phyloP scores from a whole-genome alignment of 2,797 vertebrate species.

The Anableps anableps region DNA sequence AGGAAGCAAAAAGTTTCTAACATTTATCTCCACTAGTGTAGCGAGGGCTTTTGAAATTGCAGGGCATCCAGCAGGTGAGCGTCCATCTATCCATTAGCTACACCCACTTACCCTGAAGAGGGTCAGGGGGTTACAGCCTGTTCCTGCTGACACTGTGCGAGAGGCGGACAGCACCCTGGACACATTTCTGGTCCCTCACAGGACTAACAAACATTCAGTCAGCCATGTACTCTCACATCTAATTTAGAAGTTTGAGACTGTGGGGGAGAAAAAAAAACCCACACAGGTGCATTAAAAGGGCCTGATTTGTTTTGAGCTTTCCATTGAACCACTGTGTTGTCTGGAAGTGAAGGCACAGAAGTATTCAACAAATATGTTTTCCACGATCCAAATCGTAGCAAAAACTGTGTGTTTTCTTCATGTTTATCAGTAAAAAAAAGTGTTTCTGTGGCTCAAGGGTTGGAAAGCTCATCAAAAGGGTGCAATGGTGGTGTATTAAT shows the following conservation, averaged over 20 bases:
- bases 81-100: slow-evolving; percentile 4
- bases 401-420: neutral
- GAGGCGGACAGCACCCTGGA: slow-evolving; percentile 11
- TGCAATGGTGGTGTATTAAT: neutral
- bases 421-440: neutral
- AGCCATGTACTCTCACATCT: neutral
- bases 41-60: slow-evolving; percentile 1
- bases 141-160: slow-evolving; percentile 13
- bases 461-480: neutral
- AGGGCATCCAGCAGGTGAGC: slow-evolving; percentile 2
- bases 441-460: neutral
- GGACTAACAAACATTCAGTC: slow-evolving; percentile 6
- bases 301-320: slow-evolving; percentile 1
- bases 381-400: neutral
- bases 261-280: neutral
- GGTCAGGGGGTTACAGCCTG: slow-evolving; percentile 10
- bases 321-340: neutral
- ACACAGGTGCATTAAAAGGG: neutral
- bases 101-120: slow-evolving; percentile 17
- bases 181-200: slow-evolving; percentile 6
- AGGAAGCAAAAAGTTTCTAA: neutral
- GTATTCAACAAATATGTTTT: neutral
- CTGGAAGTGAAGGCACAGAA: neutral
- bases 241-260: slow-evolving; percentile 1
- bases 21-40: slow-evolving; percentile 1